These are phyloP conservation scores for Aegithalos caudatus DNA, from an alignment of 2,113 vertebrate species.

Conservation along the genomic window DNA sequence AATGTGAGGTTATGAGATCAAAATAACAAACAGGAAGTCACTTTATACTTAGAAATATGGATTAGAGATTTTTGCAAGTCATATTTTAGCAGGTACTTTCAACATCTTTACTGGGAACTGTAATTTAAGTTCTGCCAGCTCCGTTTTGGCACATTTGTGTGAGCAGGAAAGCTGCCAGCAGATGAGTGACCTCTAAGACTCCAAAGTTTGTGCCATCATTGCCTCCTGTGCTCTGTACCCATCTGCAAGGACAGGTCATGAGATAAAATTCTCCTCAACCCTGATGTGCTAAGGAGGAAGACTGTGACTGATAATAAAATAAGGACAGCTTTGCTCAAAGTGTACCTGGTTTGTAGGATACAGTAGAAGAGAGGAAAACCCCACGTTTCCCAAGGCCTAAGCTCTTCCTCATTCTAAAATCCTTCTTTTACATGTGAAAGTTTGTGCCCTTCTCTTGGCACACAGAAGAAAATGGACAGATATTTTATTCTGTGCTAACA, in stretches of 20 bases:
- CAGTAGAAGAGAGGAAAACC: accelerated
- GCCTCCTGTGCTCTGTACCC: not conserved
- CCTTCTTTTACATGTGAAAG: not conserved
- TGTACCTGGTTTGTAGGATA: not conserved
- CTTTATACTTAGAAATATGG: conserved; percentile 68
- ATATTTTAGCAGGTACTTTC: conserved; percentile 32
- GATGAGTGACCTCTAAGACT: not conserved
- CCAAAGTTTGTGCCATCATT: not conserved
- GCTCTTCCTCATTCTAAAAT: not conserved
- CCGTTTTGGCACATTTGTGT: not conserved
- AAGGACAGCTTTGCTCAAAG: not conserved
- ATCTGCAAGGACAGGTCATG: not conserved
- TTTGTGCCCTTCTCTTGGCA: not conserved
- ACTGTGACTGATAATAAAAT: accelerated
- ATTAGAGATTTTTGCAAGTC: conserved; percentile 60
- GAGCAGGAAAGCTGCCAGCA: not conserved
- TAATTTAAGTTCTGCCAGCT: conserved; percentile 47
- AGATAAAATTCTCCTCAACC: not conserved
- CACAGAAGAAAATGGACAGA: not conserved
- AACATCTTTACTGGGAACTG: conserved; percentile 59
- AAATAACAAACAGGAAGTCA: conserved; percentile 62
- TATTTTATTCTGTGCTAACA: not conserved
- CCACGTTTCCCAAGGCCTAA: not conserved
- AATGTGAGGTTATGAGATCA: conserved; percentile 56
- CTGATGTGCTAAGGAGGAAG: not conserved